phyloP scores from a whole-genome alignment of 2,888 invertebrate genomes.

The Torymus auratus region DNA sequence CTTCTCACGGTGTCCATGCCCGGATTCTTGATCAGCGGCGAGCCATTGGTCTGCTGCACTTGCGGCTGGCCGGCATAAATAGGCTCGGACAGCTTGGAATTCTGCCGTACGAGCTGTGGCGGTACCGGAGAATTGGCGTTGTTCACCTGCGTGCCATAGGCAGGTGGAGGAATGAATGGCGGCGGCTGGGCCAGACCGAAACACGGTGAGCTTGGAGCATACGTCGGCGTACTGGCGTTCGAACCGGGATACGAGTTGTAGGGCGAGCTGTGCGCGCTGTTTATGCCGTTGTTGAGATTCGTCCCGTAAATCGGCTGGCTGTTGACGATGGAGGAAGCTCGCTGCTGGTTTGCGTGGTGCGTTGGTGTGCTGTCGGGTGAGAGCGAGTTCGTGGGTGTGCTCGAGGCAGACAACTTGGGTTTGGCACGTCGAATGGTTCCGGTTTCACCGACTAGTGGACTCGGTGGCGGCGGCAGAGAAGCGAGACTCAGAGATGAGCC shows the following conservation, averaged over 20 bases:
- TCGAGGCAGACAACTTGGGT: slow-evolving; percentile 70
- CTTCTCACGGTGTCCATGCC: slow-evolving; percentile 73
- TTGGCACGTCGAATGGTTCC: slow-evolving; percentile 77
- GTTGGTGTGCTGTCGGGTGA: slow-evolving; percentile 77
- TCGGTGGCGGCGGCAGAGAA: slow-evolving; percentile 87
- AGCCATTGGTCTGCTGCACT: slow-evolving; percentile 56
- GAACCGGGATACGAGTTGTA: slow-evolving; percentile 72
- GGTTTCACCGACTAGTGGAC: slow-evolving; percentile 77
- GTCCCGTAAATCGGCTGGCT: slow-evolving; percentile 61
- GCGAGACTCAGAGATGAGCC: slow-evolving; percentile 85
- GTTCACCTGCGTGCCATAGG: slow-evolving; percentile 40
- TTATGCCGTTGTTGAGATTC: slow-evolving; percentile 63
- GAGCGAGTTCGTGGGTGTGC: slow-evolving; percentile 76
- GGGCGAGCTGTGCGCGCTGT: slow-evolving; percentile 65
- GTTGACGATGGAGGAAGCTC: slow-evolving; percentile 57
- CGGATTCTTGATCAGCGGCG: slow-evolving; percentile 68
- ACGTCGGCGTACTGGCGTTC: slow-evolving; percentile 70
- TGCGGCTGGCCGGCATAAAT: slow-evolving; percentile 64
- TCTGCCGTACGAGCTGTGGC: slow-evolving; percentile 69
- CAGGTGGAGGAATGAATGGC: slow-evolving; percentile 64
- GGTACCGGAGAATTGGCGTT: slow-evolving; percentile 58
- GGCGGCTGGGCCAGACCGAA: slow-evolving; percentile 68
- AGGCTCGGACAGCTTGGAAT: slow-evolving; percentile 67
- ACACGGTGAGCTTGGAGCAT: slow-evolving; percentile 69
- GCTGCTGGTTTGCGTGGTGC: slow-evolving; percentile 62